Conservation (phyloP, 2,888 invertebrate genomes). For the Oeneis ivallda region DNA sequence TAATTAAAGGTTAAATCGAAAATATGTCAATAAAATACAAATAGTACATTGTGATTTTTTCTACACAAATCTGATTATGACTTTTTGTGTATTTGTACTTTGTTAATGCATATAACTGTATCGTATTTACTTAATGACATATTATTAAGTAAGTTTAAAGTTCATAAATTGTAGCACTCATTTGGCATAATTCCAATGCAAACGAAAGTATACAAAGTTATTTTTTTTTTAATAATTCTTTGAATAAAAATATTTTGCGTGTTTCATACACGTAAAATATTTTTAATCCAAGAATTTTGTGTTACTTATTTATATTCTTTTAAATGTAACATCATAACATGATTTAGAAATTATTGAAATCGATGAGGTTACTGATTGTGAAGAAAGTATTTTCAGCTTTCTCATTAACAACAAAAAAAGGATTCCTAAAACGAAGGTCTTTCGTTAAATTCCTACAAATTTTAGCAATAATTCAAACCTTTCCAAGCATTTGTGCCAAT, state of each 20-base stretch:
- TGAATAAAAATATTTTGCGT: no score
- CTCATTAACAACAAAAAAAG: no score
- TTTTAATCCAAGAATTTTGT: no score
- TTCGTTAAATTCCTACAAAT: neutral
- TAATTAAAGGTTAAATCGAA: neutral
- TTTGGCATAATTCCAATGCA: neutral
- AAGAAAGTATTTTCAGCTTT: no score
- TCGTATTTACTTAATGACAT: neutral
- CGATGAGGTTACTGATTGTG: no score
- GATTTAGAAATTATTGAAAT: neutral
- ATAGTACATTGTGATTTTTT: neutral
- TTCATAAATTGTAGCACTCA: neutral
- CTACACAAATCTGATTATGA: neutral
- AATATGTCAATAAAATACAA: slow-evolving; percentile 13
- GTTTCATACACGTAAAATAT: no score
- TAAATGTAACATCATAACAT: neutral
- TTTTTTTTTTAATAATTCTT: no score
- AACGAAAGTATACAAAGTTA: neutral
- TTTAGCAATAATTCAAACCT: neutral
- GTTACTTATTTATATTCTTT: neutral
- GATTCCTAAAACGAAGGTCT: neutral
- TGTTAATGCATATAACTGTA: slow-evolving; percentile 5
- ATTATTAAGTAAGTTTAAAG: no score
- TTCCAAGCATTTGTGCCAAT: neutral
- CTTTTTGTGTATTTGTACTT: slow-evolving; percentile 7